Conservation (phyloP, 2,797 vertebrate genomes). For the Syngnathus acus region DNA sequence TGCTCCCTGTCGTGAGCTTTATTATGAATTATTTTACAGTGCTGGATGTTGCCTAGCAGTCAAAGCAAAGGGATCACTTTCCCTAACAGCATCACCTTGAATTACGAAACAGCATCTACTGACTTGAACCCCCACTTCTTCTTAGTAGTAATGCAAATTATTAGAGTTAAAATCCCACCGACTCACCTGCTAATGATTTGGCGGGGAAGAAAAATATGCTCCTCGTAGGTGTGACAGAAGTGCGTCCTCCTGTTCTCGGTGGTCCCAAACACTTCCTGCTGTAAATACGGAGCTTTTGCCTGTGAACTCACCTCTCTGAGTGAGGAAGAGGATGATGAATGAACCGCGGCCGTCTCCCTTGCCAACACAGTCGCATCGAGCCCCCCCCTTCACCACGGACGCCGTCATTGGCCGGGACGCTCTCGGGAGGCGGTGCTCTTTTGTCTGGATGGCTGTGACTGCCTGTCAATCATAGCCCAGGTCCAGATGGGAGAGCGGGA, state of each 20-base stretch:
- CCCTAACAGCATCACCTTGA: background rate
- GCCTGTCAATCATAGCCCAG: constrained; percentile 35
- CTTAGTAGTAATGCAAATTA: background rate
- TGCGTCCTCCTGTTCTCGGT: constrained; percentile 13
- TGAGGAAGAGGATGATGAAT: constrained; percentile 62
- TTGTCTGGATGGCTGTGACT: constrained; percentile 37
- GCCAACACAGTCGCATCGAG: constrained; percentile 66
- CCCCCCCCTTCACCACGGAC: constrained; percentile 35
- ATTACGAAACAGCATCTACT: background rate
- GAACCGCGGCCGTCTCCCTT: constrained; percentile 66
- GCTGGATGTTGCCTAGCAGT: background rate
- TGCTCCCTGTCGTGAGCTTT: background rate
- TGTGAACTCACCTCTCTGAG: constrained; percentile 33
- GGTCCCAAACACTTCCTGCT: constrained; percentile 24
- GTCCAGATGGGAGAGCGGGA: background rate
- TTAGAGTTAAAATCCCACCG: constrained; percentile 6
- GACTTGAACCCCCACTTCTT: constrained; percentile 5
- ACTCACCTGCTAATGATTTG: constrained; percentile 45
- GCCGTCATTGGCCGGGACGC: constrained; percentile 29
- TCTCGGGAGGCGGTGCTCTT: background rate
- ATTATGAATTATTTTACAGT: background rate
- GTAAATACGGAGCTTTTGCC: constrained; percentile 8
- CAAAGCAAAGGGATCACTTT: constrained; percentile 8
- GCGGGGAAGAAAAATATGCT: constrained; percentile 16
- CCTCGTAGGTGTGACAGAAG: constrained; percentile 16